Evolutionary conservation across 92 coral and sea anemone genomes (phyloP).

Genomic region (Heliopora coerulea): DNA sequence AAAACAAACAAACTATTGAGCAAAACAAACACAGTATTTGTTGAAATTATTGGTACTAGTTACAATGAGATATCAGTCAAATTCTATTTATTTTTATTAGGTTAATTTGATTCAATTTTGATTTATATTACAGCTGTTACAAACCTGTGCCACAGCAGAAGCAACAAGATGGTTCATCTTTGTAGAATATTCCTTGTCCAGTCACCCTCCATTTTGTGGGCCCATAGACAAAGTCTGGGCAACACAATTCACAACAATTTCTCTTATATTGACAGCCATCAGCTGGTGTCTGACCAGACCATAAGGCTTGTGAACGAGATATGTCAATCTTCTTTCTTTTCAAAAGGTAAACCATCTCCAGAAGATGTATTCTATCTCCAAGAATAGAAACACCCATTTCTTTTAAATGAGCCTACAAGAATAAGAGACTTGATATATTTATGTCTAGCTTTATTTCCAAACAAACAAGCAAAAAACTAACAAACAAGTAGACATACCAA

Average conservation of each 20-base stretch:
- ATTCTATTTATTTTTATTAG: too few relatives aligned
- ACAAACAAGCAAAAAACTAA: too few relatives aligned
- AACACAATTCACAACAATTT: conserved; percentile 85
- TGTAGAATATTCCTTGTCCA: conserved; percentile 98
- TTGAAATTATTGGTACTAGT: too few relatives aligned
- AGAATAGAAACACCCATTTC: conserved; percentile 88
- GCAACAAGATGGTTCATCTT: conserved; percentile 96
- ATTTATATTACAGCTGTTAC: too few relatives aligned
- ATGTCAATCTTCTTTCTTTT: conserved; percentile 92
- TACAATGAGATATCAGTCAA: too few relatives aligned
- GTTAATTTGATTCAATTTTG: too few relatives aligned
- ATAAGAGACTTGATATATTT: conserved; percentile 15
- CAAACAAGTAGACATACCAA: too few relatives aligned
- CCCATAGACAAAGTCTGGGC: conserved; percentile 82
- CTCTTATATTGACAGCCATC: conserved; percentile 93
- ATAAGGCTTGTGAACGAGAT: conserved; percentile 76
- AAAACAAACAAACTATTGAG: too few relatives aligned
- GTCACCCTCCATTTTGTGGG: conserved; percentile 96
- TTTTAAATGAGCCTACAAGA: conserved; percentile 69
- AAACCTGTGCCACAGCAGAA: conserved; percentile 83
- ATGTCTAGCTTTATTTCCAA: not conserved
- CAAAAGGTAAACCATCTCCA: conserved; percentile 75
- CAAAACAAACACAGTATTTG: too few relatives aligned
- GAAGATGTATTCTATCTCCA: conserved; percentile 85
- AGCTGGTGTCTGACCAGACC: conserved; percentile 95